Base-by-base conservation (phyloP, 1,140 invertebrate genomes). In the Drosophila willistoni region DNA sequence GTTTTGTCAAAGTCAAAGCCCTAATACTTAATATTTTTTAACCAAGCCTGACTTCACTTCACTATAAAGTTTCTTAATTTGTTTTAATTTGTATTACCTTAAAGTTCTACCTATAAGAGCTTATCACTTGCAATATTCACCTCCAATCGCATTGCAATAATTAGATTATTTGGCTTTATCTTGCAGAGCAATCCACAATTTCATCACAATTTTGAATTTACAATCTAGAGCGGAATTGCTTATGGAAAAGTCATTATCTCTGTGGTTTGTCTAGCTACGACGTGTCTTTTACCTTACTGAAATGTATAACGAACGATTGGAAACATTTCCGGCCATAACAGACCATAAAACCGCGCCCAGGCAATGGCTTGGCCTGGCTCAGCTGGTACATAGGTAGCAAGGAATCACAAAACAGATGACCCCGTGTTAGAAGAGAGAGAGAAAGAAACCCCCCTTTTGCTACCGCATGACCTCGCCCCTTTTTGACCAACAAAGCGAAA, bases 381-480 rank as follows among this genome's bases (percentile, higher is more conserved):
- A 87, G 83, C 84, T 89, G 84, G 80, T 83, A 56, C 69, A 5
- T 10, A 10, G 34, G 34, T 7, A 29, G 29, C 64, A 60, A 70
- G 69, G 64, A 81, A 75, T 68, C 74, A 65, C 34, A 79, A 79
- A 86, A 90, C 84, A 87, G 59, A 84, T 80, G 81, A 84, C 81
- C 81, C 77, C 81, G 63, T 68, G 29, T 29, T 29, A 71, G 57
- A 59, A 39, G 3, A 39, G 19, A 22, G 19, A 22, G 19, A 2
- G 19, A 22, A 22, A 22, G 19, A 4, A 36, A 22, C 56, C 33
- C 17, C 41, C 59, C 29, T 6, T 29, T 29, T n/a, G 47, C 25
- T 39, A 34, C n/a, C 47, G 44, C 3, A 51, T 51, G 44, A 51
- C 44, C 44, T 51, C 44, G 44, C 14, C 36, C 36, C 64, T 36